Evolutionary conservation across 2,113 vertebrate species (phyloP).

Genomic region (Pungitius pungitius): DNA sequence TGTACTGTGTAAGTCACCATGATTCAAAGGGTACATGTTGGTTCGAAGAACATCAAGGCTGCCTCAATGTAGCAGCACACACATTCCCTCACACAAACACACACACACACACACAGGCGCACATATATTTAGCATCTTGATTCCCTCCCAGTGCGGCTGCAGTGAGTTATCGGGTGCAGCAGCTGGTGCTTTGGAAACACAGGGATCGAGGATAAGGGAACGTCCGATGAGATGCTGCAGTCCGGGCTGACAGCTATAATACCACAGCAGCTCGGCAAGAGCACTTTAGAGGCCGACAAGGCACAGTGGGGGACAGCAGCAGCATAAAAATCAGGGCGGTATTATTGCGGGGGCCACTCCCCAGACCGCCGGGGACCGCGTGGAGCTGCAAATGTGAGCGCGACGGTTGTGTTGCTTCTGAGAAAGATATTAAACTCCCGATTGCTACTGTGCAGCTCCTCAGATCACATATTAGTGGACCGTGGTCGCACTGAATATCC

Average conservation of each 20-base stretch:
- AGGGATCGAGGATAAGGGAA: slow-evolving; percentile 17
- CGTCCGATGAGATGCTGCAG: slow-evolving; percentile 8
- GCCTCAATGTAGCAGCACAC: background rate
- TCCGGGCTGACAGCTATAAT: background rate
- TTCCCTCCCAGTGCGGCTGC: background rate
- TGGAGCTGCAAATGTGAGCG: background rate
- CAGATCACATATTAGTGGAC: background rate
- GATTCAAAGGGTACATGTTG: background rate
- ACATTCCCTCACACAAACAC: background rate
- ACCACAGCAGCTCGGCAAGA: slow-evolving; percentile 10
- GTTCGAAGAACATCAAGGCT: background rate
- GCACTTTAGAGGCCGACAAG: slow-evolving; percentile 10
- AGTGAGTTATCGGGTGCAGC: slow-evolving; percentile 2
- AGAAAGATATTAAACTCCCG: slow-evolving; percentile 12
- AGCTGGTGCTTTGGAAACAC: background rate
- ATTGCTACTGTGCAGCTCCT: background rate
- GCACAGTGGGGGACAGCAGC: slow-evolving; percentile 10
- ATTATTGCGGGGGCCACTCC: slow-evolving; percentile 14
- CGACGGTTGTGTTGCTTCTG: background rate
- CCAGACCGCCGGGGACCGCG: background rate
- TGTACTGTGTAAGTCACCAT: background rate
- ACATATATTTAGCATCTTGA: background rate
- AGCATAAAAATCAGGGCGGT: slow-evolving; percentile 17
- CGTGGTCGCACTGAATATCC: background rate
- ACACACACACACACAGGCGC: background rate